Percentiles rank a stretch among this genome's conserved stretches.
phyloP scores from a whole-genome alignment of 92 coral and sea anemone genomes.

The Phenganax subtilis region DNA sequence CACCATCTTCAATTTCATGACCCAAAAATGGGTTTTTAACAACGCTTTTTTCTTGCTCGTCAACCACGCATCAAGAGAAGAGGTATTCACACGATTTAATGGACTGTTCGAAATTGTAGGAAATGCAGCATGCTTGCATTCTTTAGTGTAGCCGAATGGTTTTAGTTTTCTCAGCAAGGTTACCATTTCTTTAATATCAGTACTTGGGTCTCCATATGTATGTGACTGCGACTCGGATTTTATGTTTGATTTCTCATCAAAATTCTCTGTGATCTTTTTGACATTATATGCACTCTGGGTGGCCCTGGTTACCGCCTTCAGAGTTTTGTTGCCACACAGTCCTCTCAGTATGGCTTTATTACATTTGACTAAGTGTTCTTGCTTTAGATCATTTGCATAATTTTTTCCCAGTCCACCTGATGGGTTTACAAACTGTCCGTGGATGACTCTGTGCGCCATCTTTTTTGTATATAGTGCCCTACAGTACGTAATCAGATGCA shows the following conservation, averaged over 20 bases:
- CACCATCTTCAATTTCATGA: slow-evolving; percentile 22
- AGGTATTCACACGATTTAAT: slow-evolving; percentile 43
- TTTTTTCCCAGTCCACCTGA: slow-evolving; percentile 39
- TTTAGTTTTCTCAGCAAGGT: slow-evolving; percentile 7
- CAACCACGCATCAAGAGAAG: slow-evolving; percentile 46
- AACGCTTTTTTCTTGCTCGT: slow-evolving; percentile 35
- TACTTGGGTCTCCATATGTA: slow-evolving; percentile 45
- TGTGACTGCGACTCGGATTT: slow-evolving; percentile 48
- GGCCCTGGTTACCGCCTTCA: slow-evolving; percentile 30
- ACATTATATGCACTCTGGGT: slow-evolving; percentile 30
- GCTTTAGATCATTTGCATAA: slow-evolving; percentile 34
- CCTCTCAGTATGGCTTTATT: slow-evolving; percentile 36
- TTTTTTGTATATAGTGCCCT: slow-evolving; percentile 33
- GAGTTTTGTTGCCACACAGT: slow-evolving; percentile 37
- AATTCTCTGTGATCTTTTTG: slow-evolving; percentile 13
- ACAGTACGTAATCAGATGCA: not conserved
- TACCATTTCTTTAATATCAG: slow-evolving; percentile 47
- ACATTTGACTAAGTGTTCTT: slow-evolving; percentile 41
- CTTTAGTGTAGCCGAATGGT: slow-evolving; percentile 14
- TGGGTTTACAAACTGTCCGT: slow-evolving; percentile 37
- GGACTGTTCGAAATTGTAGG: slow-evolving; percentile 48
- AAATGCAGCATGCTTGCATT: slow-evolving; percentile 29
- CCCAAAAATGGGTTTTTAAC: not conserved
- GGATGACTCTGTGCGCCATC: slow-evolving; percentile 27
- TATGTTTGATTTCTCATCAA: slow-evolving; percentile 20